phyloP scores from a whole-genome alignment of 2,797 vertebrate species.

The Bradypodion pumilum region DNA sequence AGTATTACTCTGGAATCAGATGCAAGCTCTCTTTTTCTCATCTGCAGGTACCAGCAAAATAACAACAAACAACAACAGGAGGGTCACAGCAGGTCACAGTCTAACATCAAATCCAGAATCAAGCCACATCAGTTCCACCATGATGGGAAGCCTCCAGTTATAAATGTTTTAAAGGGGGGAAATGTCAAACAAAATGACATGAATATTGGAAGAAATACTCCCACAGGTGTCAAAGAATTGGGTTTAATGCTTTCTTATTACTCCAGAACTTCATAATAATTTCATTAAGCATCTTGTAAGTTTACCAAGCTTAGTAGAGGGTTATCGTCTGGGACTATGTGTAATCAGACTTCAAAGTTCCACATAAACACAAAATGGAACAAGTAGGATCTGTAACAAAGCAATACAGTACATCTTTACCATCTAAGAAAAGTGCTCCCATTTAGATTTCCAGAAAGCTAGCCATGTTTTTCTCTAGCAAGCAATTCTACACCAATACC shows the following conservation, averaged over 20 bases:
- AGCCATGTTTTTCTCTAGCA: not conserved
- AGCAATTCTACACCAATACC: not conserved
- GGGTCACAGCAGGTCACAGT: constrained; percentile 31
- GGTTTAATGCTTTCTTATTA: constrained; percentile 29
- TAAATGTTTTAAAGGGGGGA: constrained; percentile 23
- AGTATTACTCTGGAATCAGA: constrained; percentile 33
- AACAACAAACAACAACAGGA: constrained; percentile 27
- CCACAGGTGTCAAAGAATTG: constrained; percentile 28
- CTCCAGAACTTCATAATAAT: not conserved
- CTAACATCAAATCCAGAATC: constrained; percentile 41
- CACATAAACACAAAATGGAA: not conserved
- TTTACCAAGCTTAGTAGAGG: not conserved
- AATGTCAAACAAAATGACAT: not conserved
- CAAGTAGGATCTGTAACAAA: not conserved
- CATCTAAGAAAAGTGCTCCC: too few relatives aligned
- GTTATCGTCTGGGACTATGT: not conserved
- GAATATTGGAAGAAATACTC: not conserved
- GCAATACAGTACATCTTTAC: not conserved
- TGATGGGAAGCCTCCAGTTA: constrained; percentile 3
- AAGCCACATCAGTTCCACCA: constrained; percentile 22
- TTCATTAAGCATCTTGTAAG: not conserved
- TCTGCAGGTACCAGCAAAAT: constrained; percentile 27
- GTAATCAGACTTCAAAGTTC: not conserved
- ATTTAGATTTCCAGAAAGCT: not conserved
- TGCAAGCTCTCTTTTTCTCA: constrained; percentile 35